Evolutionary conservation across 2,888 invertebrate species (phyloP), one percentile per base, ranked within the genome.

Genomic region (Alloplasta piceator): DNA sequence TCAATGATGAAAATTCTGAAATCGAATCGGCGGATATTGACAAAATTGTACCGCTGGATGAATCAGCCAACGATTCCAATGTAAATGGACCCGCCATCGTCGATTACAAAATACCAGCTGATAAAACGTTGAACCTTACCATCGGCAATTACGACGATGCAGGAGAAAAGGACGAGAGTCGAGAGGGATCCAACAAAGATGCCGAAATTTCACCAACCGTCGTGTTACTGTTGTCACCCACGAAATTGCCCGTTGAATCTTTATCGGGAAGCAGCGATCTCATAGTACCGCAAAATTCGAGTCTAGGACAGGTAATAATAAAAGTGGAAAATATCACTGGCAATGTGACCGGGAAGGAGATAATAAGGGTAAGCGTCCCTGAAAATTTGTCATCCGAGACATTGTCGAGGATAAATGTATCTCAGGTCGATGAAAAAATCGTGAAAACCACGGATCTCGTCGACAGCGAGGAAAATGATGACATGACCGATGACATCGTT

Each of bases 91-190:
- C 89, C 1, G 87, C 84, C 4, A 80, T 89, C 3, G 85, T 90
- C n/a, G 87, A 90, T 61, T 90, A 91, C 75, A 87, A 89, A 56
- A 88, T 89, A 43, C 88, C 90, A 1, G 16, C 81, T 0, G 82
- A 82, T 5, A 63, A 72, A 26, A 36, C 36, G 6, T 46, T 46
- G n/a, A 79, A 83, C 63, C 41, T 61, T 3, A 58, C 70, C 38
- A 79, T 9, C 36, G 63, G n/a, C 36, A 10, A 9, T 16, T 36
- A 12, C 64, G 14, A 36, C 39, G 4, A 58, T 12, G 14, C 36
- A 12, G 36, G 50, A 76, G 4, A 73, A 70, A 16, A 55, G 36
- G 6, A 61, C 56, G 38, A 50, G 38, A 73, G 10, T 50, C 36
- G 46, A 52, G n/a, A 48, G 0, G 79, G 68, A 4, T 6, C 43